These are phyloP conservation scores for Epinotia demarniana DNA, from an alignment of 2,888 invertebrate species.

Conservation along the genomic window DNA sequence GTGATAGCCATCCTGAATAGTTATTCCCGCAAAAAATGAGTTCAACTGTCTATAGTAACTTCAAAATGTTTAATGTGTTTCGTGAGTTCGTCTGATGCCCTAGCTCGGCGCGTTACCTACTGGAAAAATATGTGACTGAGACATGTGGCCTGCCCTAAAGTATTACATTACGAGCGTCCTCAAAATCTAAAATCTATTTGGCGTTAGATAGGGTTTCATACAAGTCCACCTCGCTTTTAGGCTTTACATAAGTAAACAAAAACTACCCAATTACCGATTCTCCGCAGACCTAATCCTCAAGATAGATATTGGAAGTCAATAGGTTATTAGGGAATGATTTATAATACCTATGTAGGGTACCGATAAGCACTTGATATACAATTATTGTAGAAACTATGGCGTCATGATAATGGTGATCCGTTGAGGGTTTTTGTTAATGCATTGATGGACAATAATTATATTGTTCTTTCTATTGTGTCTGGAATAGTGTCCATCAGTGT, in stretches of 20 bases:
- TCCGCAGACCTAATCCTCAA: neutral
- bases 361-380: neutral
- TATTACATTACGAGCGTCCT: neutral
- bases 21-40: too few species aligned
- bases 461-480: too few species aligned
- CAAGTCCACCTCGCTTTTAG: neutral
- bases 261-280: constrained; percentile 6
- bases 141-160: too few species aligned
- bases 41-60: too few species aligned
- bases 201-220: neutral
- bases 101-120: too few species aligned
- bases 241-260: neutral
- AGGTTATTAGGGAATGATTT: constrained; percentile 2
- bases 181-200: neutral
- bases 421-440: neutral
- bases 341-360: neutral
- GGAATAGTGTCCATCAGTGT: too few species aligned
- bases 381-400: neutral
- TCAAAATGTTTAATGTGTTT: too few species aligned
- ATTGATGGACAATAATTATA: too few species aligned
- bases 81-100: too few species aligned
- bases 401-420: neutral
- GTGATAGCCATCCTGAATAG: too few species aligned
- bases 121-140: too few species aligned
- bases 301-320: neutral